Conservation (phyloP, 2,888 invertebrate genomes). For the Heteromurus nitidus region DNA sequence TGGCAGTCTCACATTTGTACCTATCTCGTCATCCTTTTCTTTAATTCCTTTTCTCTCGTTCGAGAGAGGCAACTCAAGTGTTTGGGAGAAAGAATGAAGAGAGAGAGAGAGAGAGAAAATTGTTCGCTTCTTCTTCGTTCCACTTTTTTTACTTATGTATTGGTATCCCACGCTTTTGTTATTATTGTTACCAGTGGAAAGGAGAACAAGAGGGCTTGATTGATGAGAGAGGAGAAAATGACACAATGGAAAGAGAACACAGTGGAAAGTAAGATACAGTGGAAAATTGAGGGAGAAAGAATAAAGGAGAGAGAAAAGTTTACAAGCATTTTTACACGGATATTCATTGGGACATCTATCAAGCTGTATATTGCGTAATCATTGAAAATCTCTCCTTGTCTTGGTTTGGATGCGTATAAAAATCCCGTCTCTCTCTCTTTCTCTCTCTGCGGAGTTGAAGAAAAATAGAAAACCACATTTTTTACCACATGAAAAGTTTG, state of each 20-base stretch:
- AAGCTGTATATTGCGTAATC: neutral
- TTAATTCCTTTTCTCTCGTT: constrained; percentile 18
- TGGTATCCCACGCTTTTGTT: constrained; percentile 11
- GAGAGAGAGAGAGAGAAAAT: neutral
- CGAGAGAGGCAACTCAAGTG: constrained; percentile 24
- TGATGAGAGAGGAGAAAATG: constrained; percentile 34
- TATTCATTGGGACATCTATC: constrained; percentile 33
- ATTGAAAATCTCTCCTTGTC: neutral
- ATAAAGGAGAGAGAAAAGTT: neutral
- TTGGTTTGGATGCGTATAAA: neutral
- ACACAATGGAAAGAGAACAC: constrained; percentile 35
- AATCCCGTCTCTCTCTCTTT: neutral
- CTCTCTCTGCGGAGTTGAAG: neutral
- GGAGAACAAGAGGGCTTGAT: constrained; percentile 30
- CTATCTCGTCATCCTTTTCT: constrained; percentile 27
- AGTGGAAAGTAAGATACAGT: neutral
- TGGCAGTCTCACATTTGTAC: constrained; percentile 28
- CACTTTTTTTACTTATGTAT: neutral
- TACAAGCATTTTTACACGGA: too few relatives aligned
- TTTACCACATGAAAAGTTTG: neutral
- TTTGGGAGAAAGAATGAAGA: constrained; percentile 17
- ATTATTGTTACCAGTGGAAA: neutral
- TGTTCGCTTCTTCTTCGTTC: neutral
- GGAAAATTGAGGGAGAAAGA: neutral
- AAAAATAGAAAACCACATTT: constrained; percentile 7